These are phyloP conservation scores for Apis dorsata DNA, from an alignment of 1,140 invertebrate genomes.

Conservation along the genomic window DNA sequence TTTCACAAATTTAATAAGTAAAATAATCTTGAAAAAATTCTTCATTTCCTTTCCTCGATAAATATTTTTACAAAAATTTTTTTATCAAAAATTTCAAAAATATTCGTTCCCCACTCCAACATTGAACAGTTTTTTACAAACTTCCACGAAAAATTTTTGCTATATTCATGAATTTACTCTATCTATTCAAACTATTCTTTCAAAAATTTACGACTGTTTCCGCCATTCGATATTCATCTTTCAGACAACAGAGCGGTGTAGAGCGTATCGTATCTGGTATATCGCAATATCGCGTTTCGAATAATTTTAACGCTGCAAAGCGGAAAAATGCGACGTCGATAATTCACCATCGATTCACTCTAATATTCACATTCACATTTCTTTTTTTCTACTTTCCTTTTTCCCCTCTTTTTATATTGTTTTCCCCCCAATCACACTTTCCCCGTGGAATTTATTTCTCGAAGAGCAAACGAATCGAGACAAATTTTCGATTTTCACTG, in stretches of 20 bases:
- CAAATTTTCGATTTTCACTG: background rate
- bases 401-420: too few species aligned
- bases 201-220: background rate
- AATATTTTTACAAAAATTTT: background rate
- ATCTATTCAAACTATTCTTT: background rate
- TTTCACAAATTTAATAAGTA: too few species aligned
- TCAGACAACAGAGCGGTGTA: background rate
- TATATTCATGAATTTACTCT: background rate
- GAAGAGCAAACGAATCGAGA: background rate
- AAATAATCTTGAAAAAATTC: too few species aligned
- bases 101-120: too few species aligned
- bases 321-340: background rate
- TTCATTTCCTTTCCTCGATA: too few species aligned
- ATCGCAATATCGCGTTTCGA: background rate
- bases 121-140: too few species aligned
- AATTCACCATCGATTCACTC: background rate
- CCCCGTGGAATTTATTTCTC: background rate
- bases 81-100: background rate
- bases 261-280: background rate
- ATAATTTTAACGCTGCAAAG: background rate
- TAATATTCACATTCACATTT: background rate
- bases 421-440: background rate
- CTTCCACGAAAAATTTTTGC: background rate
- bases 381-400: background rate
- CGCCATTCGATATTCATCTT: slow-evolving; percentile 7